These are phyloP conservation scores for Heliconius hewitsoni DNA, from an alignment of 1,140 invertebrate genomes.

Conservation along the genomic window DNA sequence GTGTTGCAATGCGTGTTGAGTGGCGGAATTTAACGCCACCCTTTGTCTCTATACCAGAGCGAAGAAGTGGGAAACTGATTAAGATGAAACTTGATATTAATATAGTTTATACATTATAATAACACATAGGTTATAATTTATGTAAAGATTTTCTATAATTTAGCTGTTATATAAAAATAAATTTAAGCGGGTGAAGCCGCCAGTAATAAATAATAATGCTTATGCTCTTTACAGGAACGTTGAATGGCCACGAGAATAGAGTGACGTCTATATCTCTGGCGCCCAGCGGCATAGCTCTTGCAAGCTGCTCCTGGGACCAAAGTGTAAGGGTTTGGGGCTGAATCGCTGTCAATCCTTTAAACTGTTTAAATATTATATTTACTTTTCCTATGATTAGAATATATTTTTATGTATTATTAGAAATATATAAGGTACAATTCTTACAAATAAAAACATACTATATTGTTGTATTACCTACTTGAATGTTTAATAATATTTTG, in stretches of 20 bases:
- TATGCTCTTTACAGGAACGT: constrained; percentile 82
- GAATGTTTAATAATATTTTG: too few relatives aligned
- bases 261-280: constrained; percentile 92
- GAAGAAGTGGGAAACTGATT: too few relatives aligned
- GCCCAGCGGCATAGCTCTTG: constrained; percentile 91
- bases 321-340: constrained; percentile 92
- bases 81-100: too few relatives aligned
- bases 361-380: not conserved
- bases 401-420: not conserved
- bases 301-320: constrained; percentile 94
- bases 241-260: constrained; percentile 93
- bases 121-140: too few relatives aligned
- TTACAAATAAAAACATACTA: not conserved
- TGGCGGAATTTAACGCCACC: too few relatives aligned
- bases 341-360: not conserved
- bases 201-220: not conserved
- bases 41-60: too few relatives aligned
- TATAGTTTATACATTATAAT: too few relatives aligned
- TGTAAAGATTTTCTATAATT: too few relatives aligned
- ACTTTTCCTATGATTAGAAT: not conserved
- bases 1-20: too few relatives aligned
- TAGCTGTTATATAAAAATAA: too few relatives aligned
- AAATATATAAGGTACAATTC: not conserved
- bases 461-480: not conserved
- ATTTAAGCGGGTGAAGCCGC: too few relatives aligned